Evolutionary conservation across 2,113 vertebrate species (phyloP), one percentile per base, ranked within the genome.

Genomic region (Cololabis saira): DNA sequence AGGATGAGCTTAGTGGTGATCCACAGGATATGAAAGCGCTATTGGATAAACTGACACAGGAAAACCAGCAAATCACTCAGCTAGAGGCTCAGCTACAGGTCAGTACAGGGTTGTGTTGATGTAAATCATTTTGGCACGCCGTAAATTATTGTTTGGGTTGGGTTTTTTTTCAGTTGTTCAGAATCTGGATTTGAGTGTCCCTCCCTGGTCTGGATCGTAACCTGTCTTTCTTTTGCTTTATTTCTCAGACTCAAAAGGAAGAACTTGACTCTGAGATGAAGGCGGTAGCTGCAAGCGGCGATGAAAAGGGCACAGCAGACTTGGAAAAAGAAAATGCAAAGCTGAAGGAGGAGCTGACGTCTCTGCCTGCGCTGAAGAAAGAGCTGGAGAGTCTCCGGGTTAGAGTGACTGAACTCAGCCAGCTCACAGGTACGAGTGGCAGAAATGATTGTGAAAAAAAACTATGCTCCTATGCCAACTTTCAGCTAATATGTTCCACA

Each of bases 51-150:
- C 90, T 98, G 76, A 93, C 93, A 61, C 95, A 95, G 81, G 96
- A 98, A 93, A 97, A 96, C 87, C 95, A 96, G 85, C 94, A 97
- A 63, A 96, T 98, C 68, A 81, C 91, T 66, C 90, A 93, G 48
- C 89, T 97, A 74, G 95, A 98, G 87, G 92, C 94, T 0, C 92
- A 94, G 69, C 91, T 98, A 55, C 95, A 97, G 95, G 97, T 93
- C 65, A 69, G 87, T 47, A 12, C 50, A 3, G 51, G 51, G 13
- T 49, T 41, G 41, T 17, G 64, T 37, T 53, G 7, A 58, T 54
- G 47, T 18, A 65, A 76, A 60, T 76, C 47, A 52, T 62, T 66
- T 33, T 37, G 10, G 33, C 33, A 37, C 33, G 10, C 6, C 10
- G 1, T 11, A 37, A 37, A 37, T 37, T 4, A 7, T 37, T 11